Evolutionary conservation across 2,888 invertebrate species (phyloP).

Genomic region (Helleia helle): DNA sequence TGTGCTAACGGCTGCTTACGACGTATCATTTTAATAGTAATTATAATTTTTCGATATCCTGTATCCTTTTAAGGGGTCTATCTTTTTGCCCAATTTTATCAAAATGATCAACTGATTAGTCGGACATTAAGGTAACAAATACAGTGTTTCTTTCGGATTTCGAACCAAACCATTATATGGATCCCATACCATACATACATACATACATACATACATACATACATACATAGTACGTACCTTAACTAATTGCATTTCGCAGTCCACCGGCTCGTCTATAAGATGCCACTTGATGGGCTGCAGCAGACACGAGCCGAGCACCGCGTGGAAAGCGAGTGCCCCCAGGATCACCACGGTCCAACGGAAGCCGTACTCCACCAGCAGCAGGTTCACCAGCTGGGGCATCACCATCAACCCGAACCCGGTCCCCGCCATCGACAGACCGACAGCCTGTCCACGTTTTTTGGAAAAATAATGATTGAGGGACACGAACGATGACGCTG

Average conservation of each 20-base stretch:
- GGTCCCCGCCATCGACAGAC: constrained; percentile 85
- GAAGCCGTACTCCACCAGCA: constrained; percentile 77
- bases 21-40: too few relatives aligned
- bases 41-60: too few relatives aligned
- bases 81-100: too few relatives aligned
- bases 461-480: constrained; percentile 84
- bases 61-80: too few relatives aligned
- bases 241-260: constrained; percentile 65
- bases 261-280: constrained; percentile 73
- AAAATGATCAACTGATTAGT: too few relatives aligned
- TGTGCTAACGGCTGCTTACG: too few relatives aligned
- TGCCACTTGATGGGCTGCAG: constrained; percentile 83
- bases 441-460: constrained; percentile 85
- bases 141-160: too few relatives aligned
- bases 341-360: constrained; percentile 79
- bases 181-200: too few relatives aligned
- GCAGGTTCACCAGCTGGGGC: constrained; percentile 81
- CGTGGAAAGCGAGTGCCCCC: constrained; percentile 79
- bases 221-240: constrained; percentile 43
- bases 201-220: too few relatives aligned
- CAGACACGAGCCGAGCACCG: constrained; percentile 78
- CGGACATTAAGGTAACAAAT: too few relatives aligned
- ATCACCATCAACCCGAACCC: constrained; percentile 86
- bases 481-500: constrained; percentile 85
- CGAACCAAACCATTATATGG: too few relatives aligned